phyloP scores from a whole-genome alignment of 2,888 invertebrate species.

The Ornithoptera alexandrae region DNA sequence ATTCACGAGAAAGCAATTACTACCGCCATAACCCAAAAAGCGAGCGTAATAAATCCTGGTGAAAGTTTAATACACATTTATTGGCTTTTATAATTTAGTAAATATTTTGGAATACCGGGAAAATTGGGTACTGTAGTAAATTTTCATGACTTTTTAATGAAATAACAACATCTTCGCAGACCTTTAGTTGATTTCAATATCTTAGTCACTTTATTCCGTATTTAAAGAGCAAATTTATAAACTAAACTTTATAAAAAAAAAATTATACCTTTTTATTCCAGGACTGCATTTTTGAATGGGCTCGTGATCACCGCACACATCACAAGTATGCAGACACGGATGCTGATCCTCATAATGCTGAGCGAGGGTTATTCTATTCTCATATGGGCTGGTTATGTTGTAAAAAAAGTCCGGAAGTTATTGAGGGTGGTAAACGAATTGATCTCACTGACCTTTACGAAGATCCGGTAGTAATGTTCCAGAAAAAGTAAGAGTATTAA shows the following conservation, averaged over 20 bases:
- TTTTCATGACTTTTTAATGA: not conserved
- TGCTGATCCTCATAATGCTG: conserved; percentile 94
- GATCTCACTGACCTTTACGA: conserved; percentile 90
- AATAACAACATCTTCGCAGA: not conserved
- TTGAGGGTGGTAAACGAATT: conserved; percentile 87
- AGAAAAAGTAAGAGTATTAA: conserved; percentile 84
- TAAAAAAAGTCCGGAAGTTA: conserved; percentile 93
- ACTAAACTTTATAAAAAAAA: not conserved
- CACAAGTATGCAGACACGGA: conserved; percentile 94
- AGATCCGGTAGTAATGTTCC: conserved; percentile 92
- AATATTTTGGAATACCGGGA: not conserved
- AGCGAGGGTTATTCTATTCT: conserved; percentile 94
- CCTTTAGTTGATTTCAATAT: not conserved
- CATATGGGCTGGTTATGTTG: conserved; percentile 96
- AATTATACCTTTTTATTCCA: conserved; percentile 42
- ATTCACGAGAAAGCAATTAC: conserved; percentile 22
- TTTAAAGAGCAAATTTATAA: no score
- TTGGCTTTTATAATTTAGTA: conserved; percentile 17
- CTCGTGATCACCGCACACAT: conserved; percentile 87
- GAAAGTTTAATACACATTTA: conserved; percentile 21
- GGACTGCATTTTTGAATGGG: conserved; percentile 85
- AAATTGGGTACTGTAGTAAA: not conserved
- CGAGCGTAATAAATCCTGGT: conserved; percentile 18
- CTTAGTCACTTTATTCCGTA: no score
- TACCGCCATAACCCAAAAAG: conserved; percentile 19